Percentiles rank a stretch among this genome's conserved stretches.
Evolutionary conservation across 2,888 invertebrate genomes (phyloP).

Genomic region (Empis stercorea): DNA sequence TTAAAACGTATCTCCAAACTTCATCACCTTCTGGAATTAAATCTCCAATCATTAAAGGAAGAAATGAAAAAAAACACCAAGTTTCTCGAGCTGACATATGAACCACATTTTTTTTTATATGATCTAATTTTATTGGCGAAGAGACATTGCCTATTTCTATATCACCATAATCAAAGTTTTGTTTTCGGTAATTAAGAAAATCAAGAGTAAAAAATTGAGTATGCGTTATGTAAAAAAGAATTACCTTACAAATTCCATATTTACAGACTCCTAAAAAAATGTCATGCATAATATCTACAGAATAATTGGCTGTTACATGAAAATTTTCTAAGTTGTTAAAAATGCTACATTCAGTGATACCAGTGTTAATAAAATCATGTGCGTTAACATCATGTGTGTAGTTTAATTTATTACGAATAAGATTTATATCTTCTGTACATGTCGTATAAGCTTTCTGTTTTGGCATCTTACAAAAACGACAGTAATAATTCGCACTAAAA

Average conservation of each 20-base stretch:
- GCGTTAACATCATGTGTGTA: constrained; percentile 10
- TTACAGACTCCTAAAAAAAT: constrained; percentile 10
- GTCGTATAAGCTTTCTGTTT: constrained; percentile 7
- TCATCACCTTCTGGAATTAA: too few relatives aligned
- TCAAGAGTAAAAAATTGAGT: constrained; percentile 8
- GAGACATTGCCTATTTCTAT: too few relatives aligned
- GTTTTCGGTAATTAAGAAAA: too few relatives aligned
- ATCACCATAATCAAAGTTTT: too few relatives aligned
- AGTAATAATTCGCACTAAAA: constrained; percentile 12
- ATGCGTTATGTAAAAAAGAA: constrained; percentile 5
- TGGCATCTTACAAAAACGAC: constrained; percentile 11
- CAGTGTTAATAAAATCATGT: constrained; percentile 8
- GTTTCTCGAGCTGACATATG: too few relatives aligned
- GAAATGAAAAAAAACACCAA: too few relatives aligned
- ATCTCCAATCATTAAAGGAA: too few relatives aligned
- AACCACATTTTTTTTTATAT: too few relatives aligned
- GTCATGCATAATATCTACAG: constrained; percentile 13
- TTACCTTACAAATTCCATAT: constrained; percentile 4
- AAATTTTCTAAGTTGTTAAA: constrained; percentile 10
- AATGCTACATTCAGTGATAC: constrained; percentile 8
- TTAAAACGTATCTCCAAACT: too few relatives aligned
- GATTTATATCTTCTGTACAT: constrained; percentile 6
- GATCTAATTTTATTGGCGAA: too few relatives aligned
- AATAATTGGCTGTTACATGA: constrained; percentile 11
- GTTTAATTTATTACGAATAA: constrained; percentile 10